Conservation (phyloP, 2,797 vertebrate species). For the Sparidentex hasta region DNA sequence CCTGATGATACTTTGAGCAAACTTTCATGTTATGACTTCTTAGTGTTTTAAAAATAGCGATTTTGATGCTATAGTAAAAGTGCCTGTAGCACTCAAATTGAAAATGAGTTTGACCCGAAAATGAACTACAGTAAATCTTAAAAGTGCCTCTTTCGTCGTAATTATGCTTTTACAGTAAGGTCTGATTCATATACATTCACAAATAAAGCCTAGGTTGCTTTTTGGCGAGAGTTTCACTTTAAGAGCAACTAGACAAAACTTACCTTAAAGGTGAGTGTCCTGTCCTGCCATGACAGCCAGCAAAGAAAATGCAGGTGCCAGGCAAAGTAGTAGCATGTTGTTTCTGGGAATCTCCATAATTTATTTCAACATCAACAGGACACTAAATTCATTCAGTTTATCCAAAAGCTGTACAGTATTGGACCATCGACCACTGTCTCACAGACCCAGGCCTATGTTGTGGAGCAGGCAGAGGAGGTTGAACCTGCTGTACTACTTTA, state of each 20-base stretch:
- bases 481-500: background rate
- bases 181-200: too few relatives aligned
- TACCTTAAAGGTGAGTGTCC: background rate
- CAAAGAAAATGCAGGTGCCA: background rate
- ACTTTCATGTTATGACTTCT: too few relatives aligned
- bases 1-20: too few relatives aligned
- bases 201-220: too few relatives aligned
- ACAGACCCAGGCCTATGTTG: background rate
- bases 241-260: background rate
- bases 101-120: too few relatives aligned
- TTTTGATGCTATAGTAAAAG: too few relatives aligned
- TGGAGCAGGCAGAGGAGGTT: background rate
- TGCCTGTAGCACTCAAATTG: too few relatives aligned
- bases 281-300: background rate
- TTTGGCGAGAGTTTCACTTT: too few relatives aligned
- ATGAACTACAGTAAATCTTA: too few relatives aligned
- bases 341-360: background rate
- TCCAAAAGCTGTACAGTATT: background rate
- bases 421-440: background rate
- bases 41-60: too few relatives aligned
- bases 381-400: background rate
- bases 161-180: too few relatives aligned
- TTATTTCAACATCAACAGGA: background rate
- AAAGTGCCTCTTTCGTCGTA: too few relatives aligned
- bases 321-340: background rate